These are phyloP conservation scores for Blastobasis lacticolella DNA, from an alignment of 2,888 invertebrate genomes.

Conservation along the genomic window DNA sequence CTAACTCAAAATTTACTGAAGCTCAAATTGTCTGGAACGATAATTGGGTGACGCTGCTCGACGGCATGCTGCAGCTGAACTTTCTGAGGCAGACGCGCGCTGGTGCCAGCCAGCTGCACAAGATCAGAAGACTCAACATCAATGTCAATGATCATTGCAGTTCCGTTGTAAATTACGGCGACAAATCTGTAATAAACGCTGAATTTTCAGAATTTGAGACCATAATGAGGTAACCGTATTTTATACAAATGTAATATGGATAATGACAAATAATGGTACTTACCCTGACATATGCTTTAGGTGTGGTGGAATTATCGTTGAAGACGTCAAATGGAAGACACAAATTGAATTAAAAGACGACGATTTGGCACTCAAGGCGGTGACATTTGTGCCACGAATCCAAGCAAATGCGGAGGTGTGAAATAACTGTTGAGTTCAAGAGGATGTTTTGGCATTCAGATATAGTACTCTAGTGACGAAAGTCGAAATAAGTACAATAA, in stretches of 20 bases:
- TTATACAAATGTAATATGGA: background rate
- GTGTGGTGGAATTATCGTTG: slow-evolving; percentile 37
- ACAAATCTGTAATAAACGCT: slow-evolving; percentile 19
- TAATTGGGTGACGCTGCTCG: slow-evolving; percentile 88
- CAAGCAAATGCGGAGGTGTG: slow-evolving; percentile 22
- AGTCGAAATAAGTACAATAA: too few relatives aligned
- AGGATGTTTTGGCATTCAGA: background rate
- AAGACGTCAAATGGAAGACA: slow-evolving; percentile 27
- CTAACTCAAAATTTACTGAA: slow-evolving; percentile 26
- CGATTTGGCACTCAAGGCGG: slow-evolving; percentile 17
- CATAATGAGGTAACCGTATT: background rate
- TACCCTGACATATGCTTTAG: slow-evolving; percentile 16
- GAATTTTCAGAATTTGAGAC: background rate
- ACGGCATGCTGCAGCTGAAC: slow-evolving; percentile 85
- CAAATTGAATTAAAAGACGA: slow-evolving; percentile 15
- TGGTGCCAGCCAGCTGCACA: slow-evolving; percentile 76
- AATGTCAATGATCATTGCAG: slow-evolving; percentile 24
- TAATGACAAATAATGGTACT: background rate
- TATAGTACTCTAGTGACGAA: too few relatives aligned
- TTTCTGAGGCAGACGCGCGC: slow-evolving; percentile 76
- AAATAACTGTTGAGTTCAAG: background rate
- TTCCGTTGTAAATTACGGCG: slow-evolving; percentile 5
- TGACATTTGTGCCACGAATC: slow-evolving; percentile 28
- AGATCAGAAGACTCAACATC: slow-evolving; percentile 30
- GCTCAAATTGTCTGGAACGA: slow-evolving; percentile 75